Base-by-base conservation (phyloP, 2,888 invertebrate species). In the Helleia helle region DNA sequence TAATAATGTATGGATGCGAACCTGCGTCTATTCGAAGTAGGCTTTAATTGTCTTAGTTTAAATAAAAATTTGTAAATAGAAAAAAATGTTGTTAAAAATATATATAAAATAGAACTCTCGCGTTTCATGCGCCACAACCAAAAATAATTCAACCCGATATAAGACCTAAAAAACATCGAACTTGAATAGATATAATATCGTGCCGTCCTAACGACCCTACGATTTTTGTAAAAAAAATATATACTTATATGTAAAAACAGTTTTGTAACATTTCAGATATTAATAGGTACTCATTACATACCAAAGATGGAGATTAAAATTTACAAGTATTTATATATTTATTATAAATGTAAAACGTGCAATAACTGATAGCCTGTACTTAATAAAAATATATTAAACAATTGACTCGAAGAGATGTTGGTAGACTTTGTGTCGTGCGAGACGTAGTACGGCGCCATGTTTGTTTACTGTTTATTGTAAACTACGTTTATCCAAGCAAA, bases 321-420 rank as follows among this genome's bases (percentile, higher is more conserved):
- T 80, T 83, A 81, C 81, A 84, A 84, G 79, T 84, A 84, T 81
- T 83, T 83, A 83, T 84, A 81, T 83, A 83, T 84, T 81, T 83
- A 85, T 83, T 81, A 72, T 81, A 77, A 80, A 80, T 81, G 73
- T 83, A 84, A 86, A 84, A 80, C 73, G 86, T 86, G 85, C 86
- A 86, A 85, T 86, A 86, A 85, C 70, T 81, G 76, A 84, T 85
- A 85, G 83, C 62, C 75, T 67, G 73, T 83, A 83, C 77, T 77
- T 79, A 80, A 73, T 72, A 65, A 76, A 79, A 79, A 77, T 74
- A 76, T 76, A 80, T 74, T 76, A 74, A 74, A 66, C 58, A 65
- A 34, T 72, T 76, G 73, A 73, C 74, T 77, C 72, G 74, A 66
- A 74, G 75, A 74, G 75, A 63, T 66, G 71, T 69, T 64, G 69